phyloP scores from a whole-genome alignment of 1,140 invertebrate species.

The Achroia grisella region DNA sequence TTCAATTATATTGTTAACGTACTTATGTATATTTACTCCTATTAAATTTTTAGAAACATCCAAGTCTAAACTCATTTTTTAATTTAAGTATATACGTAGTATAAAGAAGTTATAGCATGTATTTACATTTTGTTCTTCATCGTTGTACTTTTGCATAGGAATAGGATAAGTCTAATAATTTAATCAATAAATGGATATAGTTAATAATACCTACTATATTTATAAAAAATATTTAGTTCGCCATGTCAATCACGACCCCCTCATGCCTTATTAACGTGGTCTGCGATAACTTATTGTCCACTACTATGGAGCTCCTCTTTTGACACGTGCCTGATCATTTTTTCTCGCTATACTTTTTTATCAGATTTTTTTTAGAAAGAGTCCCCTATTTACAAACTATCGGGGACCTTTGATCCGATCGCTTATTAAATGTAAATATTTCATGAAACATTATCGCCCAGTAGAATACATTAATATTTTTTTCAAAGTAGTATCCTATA shows the following conservation, averaged over 20 bases:
- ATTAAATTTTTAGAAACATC: too few species aligned
- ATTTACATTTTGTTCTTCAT: too few species aligned
- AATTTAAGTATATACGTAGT: too few species aligned
- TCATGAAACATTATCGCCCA: constrained; percentile 47
- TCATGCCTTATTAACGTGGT: constrained; percentile 24
- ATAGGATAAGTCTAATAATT: too few species aligned
- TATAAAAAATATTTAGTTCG: background rate
- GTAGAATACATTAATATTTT: background rate
- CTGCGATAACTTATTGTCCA: constrained; percentile 23
- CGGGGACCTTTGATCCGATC: constrained; percentile 63
- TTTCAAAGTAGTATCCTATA: too few species aligned
- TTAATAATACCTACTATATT: too few species aligned
- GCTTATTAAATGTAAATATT: constrained; percentile 73
- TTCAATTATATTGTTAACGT: too few species aligned
- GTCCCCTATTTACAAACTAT: constrained; percentile 62
- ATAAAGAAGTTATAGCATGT: too few species aligned
- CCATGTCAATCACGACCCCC: constrained; percentile 5
- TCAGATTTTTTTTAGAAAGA: constrained; percentile 34
- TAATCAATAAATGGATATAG: too few species aligned
- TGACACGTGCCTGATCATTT: constrained; percentile 44
- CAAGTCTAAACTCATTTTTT: too few species aligned
- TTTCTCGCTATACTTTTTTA: constrained; percentile 32
- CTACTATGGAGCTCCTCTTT: constrained; percentile 2
- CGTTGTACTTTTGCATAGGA: too few species aligned
- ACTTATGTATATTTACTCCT: too few species aligned